Percentiles rank a stretch among this genome's conserved stretches.
phyloP scores from a whole-genome alignment of 2,113 vertebrate genomes.

The Puma concolor region DNA sequence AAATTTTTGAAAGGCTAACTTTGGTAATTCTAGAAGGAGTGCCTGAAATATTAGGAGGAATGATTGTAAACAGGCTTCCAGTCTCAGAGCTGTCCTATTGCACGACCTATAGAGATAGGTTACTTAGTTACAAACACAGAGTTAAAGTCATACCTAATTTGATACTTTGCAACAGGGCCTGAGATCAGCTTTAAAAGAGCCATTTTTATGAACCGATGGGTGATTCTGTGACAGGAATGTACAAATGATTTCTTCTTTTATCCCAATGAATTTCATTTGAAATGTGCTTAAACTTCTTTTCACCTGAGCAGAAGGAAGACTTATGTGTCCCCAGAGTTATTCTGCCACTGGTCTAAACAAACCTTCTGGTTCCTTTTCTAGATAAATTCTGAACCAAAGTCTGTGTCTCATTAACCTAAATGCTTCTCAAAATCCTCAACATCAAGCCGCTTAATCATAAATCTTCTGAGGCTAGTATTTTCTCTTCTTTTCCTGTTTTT shows the following conservation, averaged over 20 bases:
- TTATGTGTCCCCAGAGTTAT: background rate
- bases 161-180: background rate
- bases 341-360: background rate
- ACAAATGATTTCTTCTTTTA: constrained; percentile 17
- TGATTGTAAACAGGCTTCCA: background rate
- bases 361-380: background rate
- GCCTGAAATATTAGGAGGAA: background rate
- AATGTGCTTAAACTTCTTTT: constrained; percentile 15
- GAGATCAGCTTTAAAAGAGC: background rate
- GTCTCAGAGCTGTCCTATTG: background rate
- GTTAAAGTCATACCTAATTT: background rate
- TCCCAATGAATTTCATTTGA: background rate
- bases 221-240: background rate
- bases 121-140: background rate
- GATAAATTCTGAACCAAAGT: background rate
- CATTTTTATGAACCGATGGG: background rate
- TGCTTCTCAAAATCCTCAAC: background rate
- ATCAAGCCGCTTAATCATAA: background rate
- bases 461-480: background rate
- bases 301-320: background rate
- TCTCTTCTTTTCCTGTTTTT: background rate
- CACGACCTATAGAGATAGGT: background rate
- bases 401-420: background rate
- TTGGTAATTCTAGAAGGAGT: background rate
- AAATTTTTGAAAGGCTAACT: background rate